These are phyloP conservation scores for Buathra laborator DNA, from an alignment of 2,888 invertebrate genomes.

Conservation along the genomic window DNA sequence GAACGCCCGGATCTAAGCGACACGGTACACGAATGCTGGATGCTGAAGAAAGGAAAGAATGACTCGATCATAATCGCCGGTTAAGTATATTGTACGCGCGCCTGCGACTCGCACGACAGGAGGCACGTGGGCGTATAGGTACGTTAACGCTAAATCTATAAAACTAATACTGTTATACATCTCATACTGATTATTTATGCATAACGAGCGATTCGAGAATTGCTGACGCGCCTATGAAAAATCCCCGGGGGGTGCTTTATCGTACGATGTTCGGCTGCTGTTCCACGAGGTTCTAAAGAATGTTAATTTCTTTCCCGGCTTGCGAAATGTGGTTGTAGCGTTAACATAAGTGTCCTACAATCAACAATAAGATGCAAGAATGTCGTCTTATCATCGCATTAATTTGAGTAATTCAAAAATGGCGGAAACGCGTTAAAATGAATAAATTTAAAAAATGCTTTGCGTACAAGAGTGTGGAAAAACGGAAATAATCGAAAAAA, in stretches of 20 bases:
- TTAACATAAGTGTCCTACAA: not conserved
- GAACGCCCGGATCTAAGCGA: conserved; percentile 56
- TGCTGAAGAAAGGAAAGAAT: conserved; percentile 52
- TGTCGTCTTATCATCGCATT: too few relatives aligned
- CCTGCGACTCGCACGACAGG: conserved; percentile 57
- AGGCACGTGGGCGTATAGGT: conserved; percentile 52
- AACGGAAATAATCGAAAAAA: too few relatives aligned
- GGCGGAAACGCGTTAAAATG: too few relatives aligned
- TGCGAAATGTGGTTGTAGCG: too few relatives aligned
- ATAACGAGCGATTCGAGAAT: not conserved
- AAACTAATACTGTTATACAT: conserved; percentile 2
- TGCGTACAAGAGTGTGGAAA: too few relatives aligned
- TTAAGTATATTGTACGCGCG: conserved; percentile 44
- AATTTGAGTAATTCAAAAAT: too few relatives aligned
- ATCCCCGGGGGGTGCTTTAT: not conserved
- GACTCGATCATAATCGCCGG: conserved; percentile 58
- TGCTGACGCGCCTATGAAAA: not conserved
- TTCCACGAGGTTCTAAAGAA: not conserved
- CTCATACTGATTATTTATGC: not conserved
- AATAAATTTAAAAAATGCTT: too few relatives aligned
- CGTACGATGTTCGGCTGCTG: not conserved
- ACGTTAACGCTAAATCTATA: conserved; percentile 41
- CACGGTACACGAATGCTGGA: conserved; percentile 42
- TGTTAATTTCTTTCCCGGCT: not conserved
- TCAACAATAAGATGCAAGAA: too few relatives aligned